These are phyloP conservation scores for Ianthella basta DNA, from an alignment of 37 sponge, comb jelly and placozoan species.

Conservation along the genomic window DNA sequence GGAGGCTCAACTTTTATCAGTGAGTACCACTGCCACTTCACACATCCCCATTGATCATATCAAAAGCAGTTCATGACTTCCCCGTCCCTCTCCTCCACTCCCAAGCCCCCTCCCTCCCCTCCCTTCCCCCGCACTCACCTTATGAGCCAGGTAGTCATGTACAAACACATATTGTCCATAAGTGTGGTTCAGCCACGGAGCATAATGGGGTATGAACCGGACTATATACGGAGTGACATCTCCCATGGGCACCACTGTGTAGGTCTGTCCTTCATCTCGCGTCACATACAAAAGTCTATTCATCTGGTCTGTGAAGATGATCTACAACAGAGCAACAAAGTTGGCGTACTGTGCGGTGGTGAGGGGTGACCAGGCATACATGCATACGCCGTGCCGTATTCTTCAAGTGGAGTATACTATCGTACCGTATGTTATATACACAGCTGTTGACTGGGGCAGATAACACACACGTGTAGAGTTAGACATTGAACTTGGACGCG, in stretches of 20 bases:
- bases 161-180: conserved; percentile 14
- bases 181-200: neutral
- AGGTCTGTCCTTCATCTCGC: conserved; percentile 69
- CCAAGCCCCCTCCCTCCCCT: too few relatives aligned
- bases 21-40: too few relatives aligned
- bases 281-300: conserved; percentile 58
- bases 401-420: too few relatives aligned
- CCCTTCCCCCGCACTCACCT: neutral
- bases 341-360: too few relatives aligned
- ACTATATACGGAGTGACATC: conserved; percentile 27
- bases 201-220: conserved; percentile 16
- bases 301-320: conserved; percentile 59
- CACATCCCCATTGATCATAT: neutral
- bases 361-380: neutral
- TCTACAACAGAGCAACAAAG: conserved; percentile 27
- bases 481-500: too few relatives aligned
- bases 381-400: too few relatives aligned
- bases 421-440: too few relatives aligned
- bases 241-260: neutral
- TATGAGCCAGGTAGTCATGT: conserved; percentile 37
- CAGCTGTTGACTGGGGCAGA: too few relatives aligned
- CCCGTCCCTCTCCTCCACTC: neutral
- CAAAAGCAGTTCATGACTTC: too few relatives aligned
- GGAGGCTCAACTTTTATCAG: too few relatives aligned
- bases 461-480: too few relatives aligned